Evolutionary conservation across 2,113 vertebrate genomes (phyloP).

Genomic region (Barnardius zonarius): DNA sequence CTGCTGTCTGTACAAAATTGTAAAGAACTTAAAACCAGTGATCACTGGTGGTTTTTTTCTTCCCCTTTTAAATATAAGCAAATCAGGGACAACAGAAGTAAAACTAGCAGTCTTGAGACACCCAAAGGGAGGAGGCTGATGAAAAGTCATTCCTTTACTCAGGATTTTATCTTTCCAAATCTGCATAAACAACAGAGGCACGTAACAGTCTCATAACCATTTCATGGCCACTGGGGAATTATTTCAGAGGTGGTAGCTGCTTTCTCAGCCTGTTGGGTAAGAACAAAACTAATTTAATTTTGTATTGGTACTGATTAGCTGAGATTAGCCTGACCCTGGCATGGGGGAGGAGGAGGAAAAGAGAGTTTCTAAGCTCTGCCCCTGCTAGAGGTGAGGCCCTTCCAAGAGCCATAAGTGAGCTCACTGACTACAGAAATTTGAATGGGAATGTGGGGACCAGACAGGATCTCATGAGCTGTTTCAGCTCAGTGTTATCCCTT

Average conservation of each 20-base stretch:
- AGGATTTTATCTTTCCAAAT: conserved; percentile 18
- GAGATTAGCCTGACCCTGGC: neutral
- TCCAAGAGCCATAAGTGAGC: neutral
- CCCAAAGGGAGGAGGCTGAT: neutral
- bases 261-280: neutral
- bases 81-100: conserved; percentile 41
- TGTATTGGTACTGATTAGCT: neutral
- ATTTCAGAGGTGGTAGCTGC: neutral
- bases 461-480: neutral
- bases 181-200: neutral
- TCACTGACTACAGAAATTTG: neutral
- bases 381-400: neutral
- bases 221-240: neutral
- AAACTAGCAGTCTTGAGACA: neutral
- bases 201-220: neutral
- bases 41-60: neutral
- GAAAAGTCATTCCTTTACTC: neutral
- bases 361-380: neutral
- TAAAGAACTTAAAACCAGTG: neutral
- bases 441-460: neutral
- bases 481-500: neutral
- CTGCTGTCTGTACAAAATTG: neutral
- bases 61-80: conserved; percentile 15
- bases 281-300: neutral
- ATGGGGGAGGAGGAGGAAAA: neutral